Conservation (phyloP, 2,888 invertebrate genomes). For the Crossocerus cetratus region DNA sequence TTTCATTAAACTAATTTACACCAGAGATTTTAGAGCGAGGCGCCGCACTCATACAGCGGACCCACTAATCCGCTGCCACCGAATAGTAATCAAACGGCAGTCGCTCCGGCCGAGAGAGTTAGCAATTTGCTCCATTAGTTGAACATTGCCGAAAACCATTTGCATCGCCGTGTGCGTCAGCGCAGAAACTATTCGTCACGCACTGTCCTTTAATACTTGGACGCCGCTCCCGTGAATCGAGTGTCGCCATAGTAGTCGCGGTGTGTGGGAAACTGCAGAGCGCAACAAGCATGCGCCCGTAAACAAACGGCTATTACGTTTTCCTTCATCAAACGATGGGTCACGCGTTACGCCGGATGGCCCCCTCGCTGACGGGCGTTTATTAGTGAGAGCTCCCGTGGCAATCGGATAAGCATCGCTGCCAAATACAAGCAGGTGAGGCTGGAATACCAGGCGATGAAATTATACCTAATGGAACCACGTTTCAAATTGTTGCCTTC, state of each 20-base stretch:
- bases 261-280: neutral
- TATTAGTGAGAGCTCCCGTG: neutral
- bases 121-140: slow-evolving; percentile 57
- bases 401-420: too few relatives aligned
- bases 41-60: neutral
- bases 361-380: slow-evolving; percentile 2
- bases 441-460: too few relatives aligned
- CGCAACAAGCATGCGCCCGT: neutral
- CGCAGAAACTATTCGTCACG: slow-evolving; percentile 15
- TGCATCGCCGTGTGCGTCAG: neutral
- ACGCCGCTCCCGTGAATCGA: neutral
- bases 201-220: slow-evolving; percentile 36
- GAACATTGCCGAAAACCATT: slow-evolving; percentile 36
- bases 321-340: neutral
- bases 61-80: slow-evolving; percentile 31
- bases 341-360: neutral
- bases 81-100: slow-evolving; percentile 35
- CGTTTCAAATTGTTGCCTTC: too few relatives aligned
- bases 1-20: too few relatives aligned
- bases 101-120: slow-evolving; percentile 29
- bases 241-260: neutral
- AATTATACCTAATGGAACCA: too few relatives aligned
- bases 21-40: neutral
- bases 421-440: too few relatives aligned
- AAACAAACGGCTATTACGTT: neutral